These are phyloP conservation scores for Leucoma salicis DNA, from an alignment of 2,888 invertebrate genomes.

Conservation along the genomic window DNA sequence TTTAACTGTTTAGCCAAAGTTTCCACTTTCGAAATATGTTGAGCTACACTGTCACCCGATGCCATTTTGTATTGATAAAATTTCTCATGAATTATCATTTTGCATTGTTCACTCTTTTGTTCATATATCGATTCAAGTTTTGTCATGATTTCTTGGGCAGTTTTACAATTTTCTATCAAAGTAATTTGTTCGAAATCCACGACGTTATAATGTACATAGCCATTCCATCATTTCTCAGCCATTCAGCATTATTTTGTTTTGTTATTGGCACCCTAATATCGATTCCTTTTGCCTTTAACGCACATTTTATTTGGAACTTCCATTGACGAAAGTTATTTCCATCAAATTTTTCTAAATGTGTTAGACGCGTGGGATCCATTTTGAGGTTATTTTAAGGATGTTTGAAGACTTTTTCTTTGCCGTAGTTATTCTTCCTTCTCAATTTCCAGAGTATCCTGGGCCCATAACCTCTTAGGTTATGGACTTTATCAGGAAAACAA, in stretches of 20 bases:
- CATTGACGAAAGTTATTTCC: constrained; percentile 24
- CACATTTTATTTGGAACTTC: constrained; percentile 32
- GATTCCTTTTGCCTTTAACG: constrained; percentile 22
- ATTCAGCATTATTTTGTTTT: background rate
- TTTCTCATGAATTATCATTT: constrained; percentile 6
- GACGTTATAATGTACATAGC: no score
- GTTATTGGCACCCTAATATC: constrained; percentile 12
- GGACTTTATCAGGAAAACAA: no score
- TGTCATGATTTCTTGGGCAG: constrained; percentile 25
- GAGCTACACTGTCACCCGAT: no score
- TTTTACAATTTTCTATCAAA: constrained; percentile 26
- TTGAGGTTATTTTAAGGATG: background rate
- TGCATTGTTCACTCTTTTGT: no score
- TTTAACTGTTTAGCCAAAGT: constrained; percentile 26
- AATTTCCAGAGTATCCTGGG: background rate
- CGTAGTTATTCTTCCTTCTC: no score
- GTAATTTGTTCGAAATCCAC: constrained; percentile 19
- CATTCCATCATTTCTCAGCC: constrained; percentile 5
- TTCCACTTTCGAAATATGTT: constrained; percentile 31
- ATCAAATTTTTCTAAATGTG: background rate
- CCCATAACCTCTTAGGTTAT: background rate
- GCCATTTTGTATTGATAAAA: no score
- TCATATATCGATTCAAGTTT: no score
- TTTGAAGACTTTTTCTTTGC: background rate
- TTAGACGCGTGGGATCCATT: background rate